Conservation (phyloP, 2,113 vertebrate genomes). For the Trichechus manatus region DNA sequence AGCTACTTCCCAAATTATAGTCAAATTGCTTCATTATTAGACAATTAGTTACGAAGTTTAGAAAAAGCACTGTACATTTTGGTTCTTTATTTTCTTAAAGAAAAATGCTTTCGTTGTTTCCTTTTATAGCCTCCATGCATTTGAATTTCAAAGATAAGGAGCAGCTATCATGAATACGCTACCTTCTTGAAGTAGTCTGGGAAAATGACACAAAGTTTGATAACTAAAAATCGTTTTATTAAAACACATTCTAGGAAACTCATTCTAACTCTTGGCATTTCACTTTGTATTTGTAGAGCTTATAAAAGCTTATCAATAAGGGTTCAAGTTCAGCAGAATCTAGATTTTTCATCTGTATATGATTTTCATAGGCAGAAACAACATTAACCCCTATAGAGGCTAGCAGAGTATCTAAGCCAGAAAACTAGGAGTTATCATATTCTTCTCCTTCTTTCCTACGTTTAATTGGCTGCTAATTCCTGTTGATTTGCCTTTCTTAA, state of each 20-base stretch:
- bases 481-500: neutral
- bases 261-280: neutral
- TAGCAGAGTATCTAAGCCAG: neutral
- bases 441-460: neutral
- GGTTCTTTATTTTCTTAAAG: neutral
- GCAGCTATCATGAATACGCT: neutral
- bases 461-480: neutral
- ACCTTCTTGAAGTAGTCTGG: neutral
- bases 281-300: neutral
- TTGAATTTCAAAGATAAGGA: conserved; percentile 47
- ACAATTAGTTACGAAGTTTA: neutral
- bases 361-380: neutral
- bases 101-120: neutral
- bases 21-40: conserved; percentile 25
- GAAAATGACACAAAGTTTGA: neutral
- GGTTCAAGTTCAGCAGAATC: neutral
- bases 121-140: neutral
- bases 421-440: neutral
- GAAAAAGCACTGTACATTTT: neutral
- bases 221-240: conserved; percentile 1
- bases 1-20: neutral
- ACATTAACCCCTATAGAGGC: neutral
- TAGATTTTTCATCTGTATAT: neutral
- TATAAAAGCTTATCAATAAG: conserved; percentile 32
- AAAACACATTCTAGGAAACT: neutral